Evolutionary conservation across 2,888 invertebrate species (phyloP), one percentile per base, ranked within the genome.

Genomic region (Ypsolopha sequella): DNA sequence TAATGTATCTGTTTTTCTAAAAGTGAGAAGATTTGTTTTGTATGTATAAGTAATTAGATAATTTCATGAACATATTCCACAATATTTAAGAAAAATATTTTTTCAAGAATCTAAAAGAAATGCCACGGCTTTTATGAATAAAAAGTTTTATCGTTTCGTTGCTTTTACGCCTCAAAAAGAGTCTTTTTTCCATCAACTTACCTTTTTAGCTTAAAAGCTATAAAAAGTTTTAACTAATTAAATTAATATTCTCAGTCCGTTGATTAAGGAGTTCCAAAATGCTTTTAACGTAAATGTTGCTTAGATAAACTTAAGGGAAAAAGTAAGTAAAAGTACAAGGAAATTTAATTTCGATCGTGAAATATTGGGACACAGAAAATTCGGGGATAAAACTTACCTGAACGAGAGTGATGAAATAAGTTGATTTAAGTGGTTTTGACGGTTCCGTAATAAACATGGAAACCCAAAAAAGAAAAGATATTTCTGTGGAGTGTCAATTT

Each of bases 151-250:
- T 43, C 43, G 36, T 59, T 60, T 69, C 62, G 63, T 55, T 53
- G 57, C 61, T 60, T 58, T 54, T 56, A 57, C 56, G 55, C 55
- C 52, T 35, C 47, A 47, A 52, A 54, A 52, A 56, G 56, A 58
- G 60, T 62, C 62, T 65, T 76, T 75, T 75, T 73, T 67, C 24
- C 64, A 53, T 60, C 68, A 59, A 24, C 24, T 64, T 65, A 72
- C 71, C 69, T 73, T 76, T 68, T 74, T 70, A 24, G 72, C 72
- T 71, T 68, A 72, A 69, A 71, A 74, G 73, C 73, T 73, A 67
- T 66, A 72, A 74, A 77, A 79, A 75, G 72, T 79, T 78, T 73
- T 73, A 68, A 71, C 69, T 78, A 80, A 78, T 80, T 76, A 76
- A 76, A 77, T 79, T 77, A 78, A 76, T 79, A 79, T 78, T 79